These are phyloP conservation scores for Scaptomyza flava DNA, from an alignment of 2,888 invertebrate genomes.

Conservation along the genomic window DNA sequence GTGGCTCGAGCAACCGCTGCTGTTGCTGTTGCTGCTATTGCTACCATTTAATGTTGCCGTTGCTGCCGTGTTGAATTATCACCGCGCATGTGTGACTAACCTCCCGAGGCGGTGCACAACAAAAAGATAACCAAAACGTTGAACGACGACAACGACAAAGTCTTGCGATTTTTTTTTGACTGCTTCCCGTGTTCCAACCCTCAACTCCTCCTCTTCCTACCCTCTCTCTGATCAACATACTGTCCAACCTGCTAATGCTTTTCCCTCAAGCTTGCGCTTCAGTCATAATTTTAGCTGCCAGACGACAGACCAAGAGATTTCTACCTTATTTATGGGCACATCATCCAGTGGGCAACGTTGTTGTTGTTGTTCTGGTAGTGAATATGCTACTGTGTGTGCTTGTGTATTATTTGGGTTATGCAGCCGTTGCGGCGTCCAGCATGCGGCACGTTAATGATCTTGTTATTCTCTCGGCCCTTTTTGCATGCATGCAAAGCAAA, in stretches of 20 bases:
- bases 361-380: constrained; percentile 2
- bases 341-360: constrained; percentile 22
- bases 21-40: constrained; percentile 54
- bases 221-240: background rate
- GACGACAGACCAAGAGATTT: constrained; percentile 44
- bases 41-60: constrained; percentile 77
- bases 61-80: constrained; percentile 73
- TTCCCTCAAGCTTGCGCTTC: constrained; percentile 62
- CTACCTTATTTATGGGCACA: constrained; percentile 70
- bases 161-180: constrained; percentile 41
- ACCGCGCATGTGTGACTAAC: constrained; percentile 79
- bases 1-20: constrained; percentile 27
- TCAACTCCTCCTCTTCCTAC: background rate
- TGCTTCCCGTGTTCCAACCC: constrained; percentile 3
- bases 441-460: constrained; percentile 78
- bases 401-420: constrained; percentile 59
- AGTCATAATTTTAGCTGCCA: constrained; percentile 76
- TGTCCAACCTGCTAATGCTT: constrained; percentile 75
- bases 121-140: constrained; percentile 66
- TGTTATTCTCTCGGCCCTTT: constrained; percentile 72
- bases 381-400: constrained; percentile 27
- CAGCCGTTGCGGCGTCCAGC: constrained; percentile 25
- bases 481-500: constrained; percentile 49
- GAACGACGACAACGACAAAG: constrained; percentile 32
- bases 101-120: constrained; percentile 78